Evolutionary conservation across 2,797 vertebrate species (phyloP).

Genomic region (Gambusia yucatana): DNA sequence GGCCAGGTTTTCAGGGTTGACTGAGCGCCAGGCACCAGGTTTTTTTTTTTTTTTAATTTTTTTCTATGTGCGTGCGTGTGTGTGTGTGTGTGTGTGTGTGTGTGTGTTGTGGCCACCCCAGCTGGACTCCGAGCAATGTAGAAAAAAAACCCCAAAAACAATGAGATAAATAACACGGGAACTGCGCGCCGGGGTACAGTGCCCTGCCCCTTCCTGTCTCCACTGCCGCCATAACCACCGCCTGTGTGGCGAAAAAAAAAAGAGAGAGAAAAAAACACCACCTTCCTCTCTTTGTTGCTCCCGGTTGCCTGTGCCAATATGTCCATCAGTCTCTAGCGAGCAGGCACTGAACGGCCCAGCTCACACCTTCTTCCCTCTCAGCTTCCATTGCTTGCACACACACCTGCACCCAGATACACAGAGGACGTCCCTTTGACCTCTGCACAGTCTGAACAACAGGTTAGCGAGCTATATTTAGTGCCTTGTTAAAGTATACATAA

Average conservation of each 20-base stretch:
- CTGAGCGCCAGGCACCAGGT: slow-evolving; percentile 41
- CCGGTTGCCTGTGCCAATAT: slow-evolving; percentile 66
- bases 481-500: background rate
- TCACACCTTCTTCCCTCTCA: slow-evolving; percentile 55
- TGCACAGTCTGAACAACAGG: background rate
- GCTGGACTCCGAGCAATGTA: slow-evolving; percentile 55
- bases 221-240: slow-evolving; percentile 43
- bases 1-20: slow-evolving; percentile 49
- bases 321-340: slow-evolving; percentile 59
- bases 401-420: slow-evolving; percentile 30
- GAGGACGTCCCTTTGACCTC: background rate
- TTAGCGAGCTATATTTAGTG: background rate
- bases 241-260: slow-evolving; percentile 41
- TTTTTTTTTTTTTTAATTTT: background rate
- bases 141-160: slow-evolving; percentile 49
- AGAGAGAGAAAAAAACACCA: slow-evolving; percentile 4
- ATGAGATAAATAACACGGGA: slow-evolving; percentile 77
- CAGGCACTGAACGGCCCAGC: slow-evolving; percentile 20
- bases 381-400: slow-evolving; percentile 27
- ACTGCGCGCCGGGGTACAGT: slow-evolving; percentile 63
- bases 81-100: background rate
- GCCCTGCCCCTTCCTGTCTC: slow-evolving; percentile 81
- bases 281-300: slow-evolving; percentile 83
- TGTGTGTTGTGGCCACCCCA: slow-evolving; percentile 51
- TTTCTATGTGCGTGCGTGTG: slow-evolving; percentile 31